phyloP scores from a whole-genome alignment of 2,113 vertebrate species.

The Triplophysa siluroides region DNA sequence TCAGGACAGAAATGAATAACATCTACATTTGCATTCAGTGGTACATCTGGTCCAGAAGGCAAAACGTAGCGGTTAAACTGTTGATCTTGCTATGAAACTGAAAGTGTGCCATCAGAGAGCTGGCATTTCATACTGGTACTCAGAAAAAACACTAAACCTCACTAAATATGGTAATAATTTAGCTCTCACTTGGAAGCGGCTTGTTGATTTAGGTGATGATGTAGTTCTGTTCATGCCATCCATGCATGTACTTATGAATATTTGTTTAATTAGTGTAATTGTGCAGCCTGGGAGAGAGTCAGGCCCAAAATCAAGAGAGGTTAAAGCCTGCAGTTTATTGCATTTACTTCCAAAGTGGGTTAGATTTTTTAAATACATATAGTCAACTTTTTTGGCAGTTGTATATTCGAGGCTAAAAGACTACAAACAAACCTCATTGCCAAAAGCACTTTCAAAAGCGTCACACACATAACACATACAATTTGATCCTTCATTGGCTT shows the following conservation, averaged over 20 bases:
- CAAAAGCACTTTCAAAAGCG: background rate
- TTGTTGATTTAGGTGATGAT: constrained; percentile 33
- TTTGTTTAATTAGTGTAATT: constrained; percentile 42
- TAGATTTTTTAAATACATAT: background rate
- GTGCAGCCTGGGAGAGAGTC: background rate
- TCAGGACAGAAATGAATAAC: background rate
- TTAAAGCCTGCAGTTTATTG: constrained; percentile 26
- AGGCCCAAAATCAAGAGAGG: constrained; percentile 14
- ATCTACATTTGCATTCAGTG: background rate
- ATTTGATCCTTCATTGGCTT: constrained; percentile 1
- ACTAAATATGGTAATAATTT: constrained; percentile 34
- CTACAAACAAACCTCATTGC: constrained; percentile 7
- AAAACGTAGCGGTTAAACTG: background rate
- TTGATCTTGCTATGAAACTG: background rate
- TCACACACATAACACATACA: background rate
- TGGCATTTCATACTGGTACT: constrained; percentile 16
- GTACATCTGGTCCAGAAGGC: constrained; percentile 21
- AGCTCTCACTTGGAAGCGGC: constrained; percentile 20
- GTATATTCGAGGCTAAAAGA: background rate
- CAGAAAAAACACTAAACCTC: background rate
- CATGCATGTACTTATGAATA: constrained; percentile 28
- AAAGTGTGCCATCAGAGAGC: constrained; percentile 21
- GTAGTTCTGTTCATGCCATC: constrained; percentile 21
- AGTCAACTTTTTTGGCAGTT: background rate
- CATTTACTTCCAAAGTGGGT: background rate